These are phyloP conservation scores for Sandelia bainsii DNA, from an alignment of 2,797 vertebrate species.

Conservation along the genomic window DNA sequence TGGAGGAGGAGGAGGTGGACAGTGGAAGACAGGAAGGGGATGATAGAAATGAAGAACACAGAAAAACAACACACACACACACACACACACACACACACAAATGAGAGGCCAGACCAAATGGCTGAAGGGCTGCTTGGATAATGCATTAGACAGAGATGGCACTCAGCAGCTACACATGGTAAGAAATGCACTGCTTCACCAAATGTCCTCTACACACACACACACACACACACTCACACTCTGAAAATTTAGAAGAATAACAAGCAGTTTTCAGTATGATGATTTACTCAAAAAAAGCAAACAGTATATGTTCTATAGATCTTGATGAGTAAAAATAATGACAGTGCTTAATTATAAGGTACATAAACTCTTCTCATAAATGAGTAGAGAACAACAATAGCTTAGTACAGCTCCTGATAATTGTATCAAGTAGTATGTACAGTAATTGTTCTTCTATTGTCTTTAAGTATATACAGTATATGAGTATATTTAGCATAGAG, in stretches of 20 bases:
- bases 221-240: constrained; percentile 11
- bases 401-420: too few relatives aligned
- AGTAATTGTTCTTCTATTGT: not conserved
- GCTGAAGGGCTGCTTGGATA: constrained; percentile 84
- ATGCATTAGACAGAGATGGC: constrained; percentile 84
- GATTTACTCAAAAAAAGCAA: not conserved
- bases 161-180: constrained; percentile 78
- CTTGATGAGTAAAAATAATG: too few relatives aligned
- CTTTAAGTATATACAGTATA: not conserved
- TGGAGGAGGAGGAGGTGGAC: constrained; percentile 65
- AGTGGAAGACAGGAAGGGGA: constrained; percentile 61
- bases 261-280: constrained; percentile 3
- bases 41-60: constrained; percentile 56
- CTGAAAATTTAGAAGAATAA: constrained; percentile 40
- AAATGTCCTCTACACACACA: constrained; percentile 65
- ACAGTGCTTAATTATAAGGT: too few relatives aligned
- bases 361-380: too few relatives aligned
- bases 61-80: constrained; percentile 44
- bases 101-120: constrained; percentile 80
- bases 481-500: not conserved
- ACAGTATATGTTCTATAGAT: too few relatives aligned
- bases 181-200: constrained; percentile 71
- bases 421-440: not conserved
- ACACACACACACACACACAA: constrained; percentile 38
- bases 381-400: too few relatives aligned